Evolutionary conservation across 2,888 invertebrate genomes (phyloP), one percentile per base, ranked within the genome.

Genomic region (Ophion ellenae): DNA sequence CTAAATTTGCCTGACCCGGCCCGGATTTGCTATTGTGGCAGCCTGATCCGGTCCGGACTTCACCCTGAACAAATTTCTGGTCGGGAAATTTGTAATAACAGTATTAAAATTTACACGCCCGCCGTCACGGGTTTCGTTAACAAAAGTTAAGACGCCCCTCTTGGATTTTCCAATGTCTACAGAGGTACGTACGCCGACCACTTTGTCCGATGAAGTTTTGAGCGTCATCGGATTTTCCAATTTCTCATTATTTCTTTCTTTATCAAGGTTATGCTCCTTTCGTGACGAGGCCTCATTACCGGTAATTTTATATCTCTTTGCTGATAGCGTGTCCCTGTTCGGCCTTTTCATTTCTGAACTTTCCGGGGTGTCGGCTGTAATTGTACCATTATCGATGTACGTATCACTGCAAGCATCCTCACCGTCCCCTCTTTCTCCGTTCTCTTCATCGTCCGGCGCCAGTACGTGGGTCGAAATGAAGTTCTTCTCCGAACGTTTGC

Each of bases 101-200:
- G n/a, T n/a, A n/a, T n/a, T n/a, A n/a, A n/a, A n/a, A n/a, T n/a
- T n/a, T n/a, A n/a, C n/a, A n/a, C n/a, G n/a, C n/a, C n/a, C n/a
- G 71, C 71, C 14, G 9, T 11, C 32, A 24, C 71, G 71, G 71
- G 28, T 73, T 32, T 59, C 32, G 59, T 73, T 11, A 32, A 73
- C 32, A 32, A n/a, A 59, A 73, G 57, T 57, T 57, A 47, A 70
- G 70, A 47, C 70, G 45, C 70, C 70, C 2, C 66, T 66, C 0
- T 70, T 70, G 45, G 45, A 74, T 61, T 74, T 74, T n/a, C 40
- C 61, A 59, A 36, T 47, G 57, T 71, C 71, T 71, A 28, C 57
- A 71, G 71, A 71, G 73, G 59, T 61, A 61, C 74, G 32, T 74
- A 36, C 59, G 74, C 40, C 74, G 53, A 74, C 74, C 36, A 74